Evolutionary conservation across 1,140 invertebrate species (phyloP), one percentile per base, ranked within the genome.

Genomic region (Drosophila tristis): DNA sequence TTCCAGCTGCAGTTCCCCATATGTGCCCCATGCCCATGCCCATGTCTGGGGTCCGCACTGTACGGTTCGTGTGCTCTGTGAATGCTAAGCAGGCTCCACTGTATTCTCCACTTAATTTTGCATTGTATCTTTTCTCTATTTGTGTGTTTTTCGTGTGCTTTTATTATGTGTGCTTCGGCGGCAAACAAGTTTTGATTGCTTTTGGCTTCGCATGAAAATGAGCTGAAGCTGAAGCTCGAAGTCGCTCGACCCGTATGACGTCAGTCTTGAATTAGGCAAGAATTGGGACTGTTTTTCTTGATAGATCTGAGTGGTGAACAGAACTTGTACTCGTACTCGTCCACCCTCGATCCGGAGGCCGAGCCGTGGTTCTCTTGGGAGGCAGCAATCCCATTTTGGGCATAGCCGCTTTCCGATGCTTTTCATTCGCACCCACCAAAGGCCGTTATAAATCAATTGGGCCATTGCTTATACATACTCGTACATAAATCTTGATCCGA

Each of bases 181-280:
- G 70, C 85, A 89, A 87, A 89, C 84, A 87, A 89, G 84, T 87
- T 87, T 84, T 89, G 74, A 84, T 89, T 89, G 79, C 73, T 77
- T 66, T 70, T 70, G 58, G 62, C 48, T 71, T 74, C 45, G 63
- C 74, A 74, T 66, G 49, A 74, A 78, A 74, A 78, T 78, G 56
- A 67, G 58, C 64, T 60, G 71, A 48, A 67, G 58, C 64, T 60
- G 71, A 48, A 26, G 51, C 43, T 61, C 57, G 51, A 63, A 64
- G 64, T 49, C 55, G 58, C 63, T 68, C 58, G 74, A 54, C 65
- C 35, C 42, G 54, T 77, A 77, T 78, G 82, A 87, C 84, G 84
- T 89, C 84, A 87, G 60, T 53, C 42, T 39, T 53, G 68, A 86
- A 80, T 86, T 81, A 79, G 84, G 65, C 75, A 79, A 89, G 67